phyloP scores from a whole-genome alignment of 2,888 invertebrate species.

The Sarcophaga subvicina region DNA sequence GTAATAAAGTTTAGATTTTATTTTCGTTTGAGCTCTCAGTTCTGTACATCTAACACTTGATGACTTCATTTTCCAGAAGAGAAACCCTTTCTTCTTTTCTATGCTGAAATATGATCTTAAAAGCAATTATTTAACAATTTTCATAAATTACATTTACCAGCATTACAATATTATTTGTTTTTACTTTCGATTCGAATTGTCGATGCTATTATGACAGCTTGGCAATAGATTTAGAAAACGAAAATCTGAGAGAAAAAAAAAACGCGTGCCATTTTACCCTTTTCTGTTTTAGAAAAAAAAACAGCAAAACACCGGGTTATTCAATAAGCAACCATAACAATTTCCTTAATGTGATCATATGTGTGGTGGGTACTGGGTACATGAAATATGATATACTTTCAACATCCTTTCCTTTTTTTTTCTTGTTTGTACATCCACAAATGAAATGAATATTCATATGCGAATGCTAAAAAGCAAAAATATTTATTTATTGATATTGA shows the following conservation, averaged over 20 bases:
- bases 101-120: slow-evolving; percentile 50
- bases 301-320: slow-evolving; percentile 62
- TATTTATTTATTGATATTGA: slow-evolving; percentile 57
- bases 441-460: slow-evolving; percentile 52
- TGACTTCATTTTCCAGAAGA: slow-evolving; percentile 47
- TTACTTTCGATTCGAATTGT: no score
- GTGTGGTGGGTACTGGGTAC: slow-evolving; percentile 20
- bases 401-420: slow-evolving; percentile 37
- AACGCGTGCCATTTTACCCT: slow-evolving; percentile 65
- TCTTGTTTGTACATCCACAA: not conserved
- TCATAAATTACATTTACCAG: slow-evolving; percentile 76
- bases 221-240: no score
- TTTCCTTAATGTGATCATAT: slow-evolving; percentile 66
- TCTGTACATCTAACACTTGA: slow-evolving; percentile 54
- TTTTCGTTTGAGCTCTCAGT: not conserved
- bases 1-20: not conserved
- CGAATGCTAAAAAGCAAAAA: slow-evolving; percentile 45
- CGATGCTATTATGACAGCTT: slow-evolving; percentile 22
- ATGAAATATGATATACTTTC: slow-evolving; percentile 67
- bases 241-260: not conserved
- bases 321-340: slow-evolving; percentile 63
- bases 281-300: not conserved
- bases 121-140: slow-evolving; percentile 80
- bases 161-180: slow-evolving; percentile 40
- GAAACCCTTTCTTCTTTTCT: slow-evolving; percentile 53